These are phyloP conservation scores for Centroberyx gerrardi DNA, from an alignment of 2,797 vertebrate species.

Conservation along the genomic window DNA sequence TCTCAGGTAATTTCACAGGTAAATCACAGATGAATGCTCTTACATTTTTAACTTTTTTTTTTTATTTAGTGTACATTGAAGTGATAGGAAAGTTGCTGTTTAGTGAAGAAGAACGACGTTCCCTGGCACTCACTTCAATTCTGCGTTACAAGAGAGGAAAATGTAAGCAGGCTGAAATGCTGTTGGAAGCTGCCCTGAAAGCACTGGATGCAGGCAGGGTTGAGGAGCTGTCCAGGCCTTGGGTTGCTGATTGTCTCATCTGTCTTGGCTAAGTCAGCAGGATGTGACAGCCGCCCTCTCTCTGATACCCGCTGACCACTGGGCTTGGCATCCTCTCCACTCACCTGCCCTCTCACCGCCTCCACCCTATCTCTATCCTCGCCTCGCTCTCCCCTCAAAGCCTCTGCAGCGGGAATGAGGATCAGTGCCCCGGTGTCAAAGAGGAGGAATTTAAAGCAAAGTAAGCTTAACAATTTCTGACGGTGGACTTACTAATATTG, in stretches of 20 bases:
- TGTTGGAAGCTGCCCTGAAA: constrained; percentile 73
- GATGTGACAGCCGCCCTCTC: constrained; percentile 82
- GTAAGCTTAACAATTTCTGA: constrained; percentile 71
- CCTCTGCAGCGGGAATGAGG: constrained; percentile 88
- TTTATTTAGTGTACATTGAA: not conserved
- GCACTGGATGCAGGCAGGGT: constrained; percentile 57
- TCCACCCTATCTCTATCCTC: constrained; percentile 69
- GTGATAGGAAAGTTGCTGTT: not conserved
- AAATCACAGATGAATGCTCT: not conserved
- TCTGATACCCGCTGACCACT: constrained; percentile 79
- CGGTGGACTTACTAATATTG: constrained; percentile 88
- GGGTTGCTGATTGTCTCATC: constrained; percentile 81
- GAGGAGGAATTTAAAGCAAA: constrained; percentile 45
- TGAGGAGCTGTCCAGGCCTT: constrained; percentile 75
- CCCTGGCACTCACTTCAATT: not conserved
- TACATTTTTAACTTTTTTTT: not conserved
- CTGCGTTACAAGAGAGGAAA: constrained; percentile 19
- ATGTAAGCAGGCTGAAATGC: constrained; percentile 68
- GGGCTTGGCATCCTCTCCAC: constrained; percentile 76
- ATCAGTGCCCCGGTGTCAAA: constrained; percentile 87
- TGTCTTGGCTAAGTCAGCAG: constrained; percentile 79
- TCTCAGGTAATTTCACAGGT: too few species aligned
- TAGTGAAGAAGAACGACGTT: not conserved
- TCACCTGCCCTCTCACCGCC: constrained; percentile 77
- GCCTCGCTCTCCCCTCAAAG: constrained; percentile 72